Evolutionary conservation across 2,888 invertebrate species (phyloP).

Genomic region (Rugalucina vietnamica): DNA sequence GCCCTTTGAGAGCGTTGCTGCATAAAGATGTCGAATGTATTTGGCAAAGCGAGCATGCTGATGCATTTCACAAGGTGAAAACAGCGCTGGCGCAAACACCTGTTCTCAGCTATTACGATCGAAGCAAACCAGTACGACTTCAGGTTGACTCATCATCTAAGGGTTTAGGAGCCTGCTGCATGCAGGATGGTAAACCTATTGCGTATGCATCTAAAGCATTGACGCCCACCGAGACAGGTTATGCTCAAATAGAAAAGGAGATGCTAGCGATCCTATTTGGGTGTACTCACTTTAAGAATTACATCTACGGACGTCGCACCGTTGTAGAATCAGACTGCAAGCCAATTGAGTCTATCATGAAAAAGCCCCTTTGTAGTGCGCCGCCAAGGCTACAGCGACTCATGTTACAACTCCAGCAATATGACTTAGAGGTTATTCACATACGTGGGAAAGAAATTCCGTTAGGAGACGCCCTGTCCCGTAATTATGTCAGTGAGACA

Average conservation of each 20-base stretch:
- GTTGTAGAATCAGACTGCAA: constrained; percentile 55
- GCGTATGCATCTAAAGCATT: constrained; percentile 51
- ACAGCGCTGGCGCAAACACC: constrained; percentile 15
- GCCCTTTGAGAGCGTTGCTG: constrained; percentile 26
- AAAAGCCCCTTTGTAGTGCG: constrained; percentile 33
- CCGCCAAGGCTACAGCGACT: constrained; percentile 47
- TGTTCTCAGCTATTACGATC: constrained; percentile 32
- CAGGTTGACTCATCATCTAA: constrained; percentile 18
- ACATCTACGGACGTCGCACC: constrained; percentile 45
- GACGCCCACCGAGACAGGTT: constrained; percentile 40
- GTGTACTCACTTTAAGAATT: constrained; percentile 31
- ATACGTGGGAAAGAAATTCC: constrained; percentile 22
- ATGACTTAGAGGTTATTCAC: constrained; percentile 39
- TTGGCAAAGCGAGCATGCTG: constrained; percentile 15
- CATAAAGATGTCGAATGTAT: constrained; percentile 27
- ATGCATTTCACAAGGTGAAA: constrained; percentile 32
- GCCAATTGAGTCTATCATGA: constrained; percentile 19
- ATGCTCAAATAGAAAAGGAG: constrained; percentile 56
- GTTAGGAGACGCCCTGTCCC: constrained; percentile 29
- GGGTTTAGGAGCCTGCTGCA: constrained; percentile 20
- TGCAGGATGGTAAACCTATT: constrained; percentile 44
- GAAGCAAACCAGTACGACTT: constrained; percentile 19
- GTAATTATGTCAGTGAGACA: constrained; percentile 32
- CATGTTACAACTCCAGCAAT: constrained; percentile 32
- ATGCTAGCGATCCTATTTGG: constrained; percentile 37